Percentiles rank a stretch among this genome's conserved stretches.
These are phyloP conservation scores for Typhlichthys eigenmanni DNA, from an alignment of 2,797 vertebrate species.

Conservation along the genomic window DNA sequence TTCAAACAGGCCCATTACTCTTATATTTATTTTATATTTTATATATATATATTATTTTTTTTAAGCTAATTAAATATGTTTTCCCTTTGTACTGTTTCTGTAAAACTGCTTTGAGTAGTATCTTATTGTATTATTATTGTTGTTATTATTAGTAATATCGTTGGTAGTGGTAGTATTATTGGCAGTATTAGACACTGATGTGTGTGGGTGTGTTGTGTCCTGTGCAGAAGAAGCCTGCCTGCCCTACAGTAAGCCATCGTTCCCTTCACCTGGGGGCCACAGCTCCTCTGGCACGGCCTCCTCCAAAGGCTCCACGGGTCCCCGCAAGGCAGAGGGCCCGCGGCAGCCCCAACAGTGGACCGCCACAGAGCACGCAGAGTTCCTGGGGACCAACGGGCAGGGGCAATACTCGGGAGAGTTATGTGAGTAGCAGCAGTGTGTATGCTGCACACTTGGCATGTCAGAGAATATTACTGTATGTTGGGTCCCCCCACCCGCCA, in stretches of 20 bases:
- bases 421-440: slow-evolving; percentile 81
- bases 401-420: slow-evolving; percentile 96
- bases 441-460: neutral
- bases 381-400: slow-evolving; percentile 90
- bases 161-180: too few relatives aligned
- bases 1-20: too few relatives aligned
- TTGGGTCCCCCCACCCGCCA: too few relatives aligned
- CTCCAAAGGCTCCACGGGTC: slow-evolving; percentile 96
- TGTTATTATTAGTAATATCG: too few relatives aligned
- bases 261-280: slow-evolving; percentile 95
- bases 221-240: slow-evolving; percentile 90
- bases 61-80: too few relatives aligned
- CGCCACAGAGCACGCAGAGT: slow-evolving; percentile 89
- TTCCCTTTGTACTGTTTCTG: too few relatives aligned
- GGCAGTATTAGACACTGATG: neutral
- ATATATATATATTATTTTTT: too few relatives aligned
- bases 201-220: slow-evolving; percentile 26
- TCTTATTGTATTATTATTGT: too few relatives aligned
- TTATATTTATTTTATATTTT: too few relatives aligned
- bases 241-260: slow-evolving; percentile 95
- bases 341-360: slow-evolving; percentile 88
- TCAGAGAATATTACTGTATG: neutral
- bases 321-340: slow-evolving; percentile 89
- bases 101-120: too few relatives aligned
- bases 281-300: slow-evolving; percentile 97